Base-by-base conservation (phyloP, 2,888 invertebrate genomes). In the Allolobophora icterica region DNA sequence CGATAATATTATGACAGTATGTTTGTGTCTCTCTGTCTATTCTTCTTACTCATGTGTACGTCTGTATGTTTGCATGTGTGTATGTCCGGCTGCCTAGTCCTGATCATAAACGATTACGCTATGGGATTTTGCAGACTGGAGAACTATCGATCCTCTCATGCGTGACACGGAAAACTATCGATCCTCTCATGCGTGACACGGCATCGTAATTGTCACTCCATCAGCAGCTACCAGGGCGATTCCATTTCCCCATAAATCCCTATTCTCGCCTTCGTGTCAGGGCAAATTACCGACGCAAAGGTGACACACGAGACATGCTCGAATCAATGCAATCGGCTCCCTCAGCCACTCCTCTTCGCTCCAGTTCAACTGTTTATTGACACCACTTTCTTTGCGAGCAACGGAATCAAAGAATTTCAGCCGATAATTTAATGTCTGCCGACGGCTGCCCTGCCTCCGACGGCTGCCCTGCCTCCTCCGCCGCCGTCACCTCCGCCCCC, bases 361-460 rank as follows among this genome's bases (percentile, higher is more conserved):
- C 71, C 71, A 71, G 71, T 71, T 71, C 30, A n/a, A 71, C 71
- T 71, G 71, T 71, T 71, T 71, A 71, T 71, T n/a, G 71, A n/a
- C 30, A 17, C n/a, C 71, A 71, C n/a, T 71, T 71, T n/a, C 71
- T 71, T 45, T 71, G 52, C 24, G 24, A 52, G 52, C 24, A 5
- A n/a, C 30, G 30, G 30, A 52, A 52, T 52, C 6, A n/a, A n/a
- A n/a, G 71, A 71, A 71, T n/a, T 71, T 71, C 71, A n/a, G 71
- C 6, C 71, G 71, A 71, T 71, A 71, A 71, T 71, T 71, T 71
- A 71, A 71, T 71, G 71, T 71, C 71, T 71, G 71, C n/a, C 11
- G 71, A 71, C 8, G 71, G 71, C 52, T 17, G 45, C 15, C 11
- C 45, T 17, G 13, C 40, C 40, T 40, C 8, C 13, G 8, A 5